Base-by-base conservation (phyloP, 2,888 invertebrate genomes). In the Pollenia angustigena region DNA sequence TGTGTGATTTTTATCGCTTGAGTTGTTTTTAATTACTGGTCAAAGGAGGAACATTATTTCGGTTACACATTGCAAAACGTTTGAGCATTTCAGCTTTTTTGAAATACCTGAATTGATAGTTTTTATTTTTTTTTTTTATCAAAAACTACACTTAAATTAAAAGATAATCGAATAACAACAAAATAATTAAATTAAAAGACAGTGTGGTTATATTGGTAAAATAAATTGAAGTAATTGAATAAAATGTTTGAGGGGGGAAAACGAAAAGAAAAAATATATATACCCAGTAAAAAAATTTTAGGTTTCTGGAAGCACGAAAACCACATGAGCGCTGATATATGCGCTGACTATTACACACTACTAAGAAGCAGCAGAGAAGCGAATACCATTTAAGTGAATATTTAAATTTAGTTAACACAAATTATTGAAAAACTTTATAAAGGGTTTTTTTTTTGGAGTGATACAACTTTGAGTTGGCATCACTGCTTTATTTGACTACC, bases 1-100 rank as follows among this genome's bases (percentile, higher is more conserved):
- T 86, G 46, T 81, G 64, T 78, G 81, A 87, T 88, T 87, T 88
- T 71, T 84, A 87, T 88, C 85, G 87, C 84, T 87, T 88, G 89
- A 89, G 87, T 88, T 85, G 87, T 68, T 89, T 89, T 88, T 89
- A 89, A 89, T 89, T 89, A 89, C 88, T 82, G 85, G 72, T 87
- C 82, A 85, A 82, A 85, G 72, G 56, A 54, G 32, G 42, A 56
- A 68, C 46, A 54, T 68, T 42, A 74, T 54, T 71, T 58, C 48
- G 44, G 62, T 68, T 69, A 56, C n/a, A 74, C 72, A 62, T 71
- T 52, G 50, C 54, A 50, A 64, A 14, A 66, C 50, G 44, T 58
- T 79, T 79, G 54, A 79, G 64, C 62, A 64, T 81, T 68, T 81
- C 11, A 64, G 71, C 32, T 56, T 72, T 7, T 10, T 4, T 50